phyloP scores from a whole-genome alignment of 2,797 vertebrate species.

The Mareca strepera region DNA sequence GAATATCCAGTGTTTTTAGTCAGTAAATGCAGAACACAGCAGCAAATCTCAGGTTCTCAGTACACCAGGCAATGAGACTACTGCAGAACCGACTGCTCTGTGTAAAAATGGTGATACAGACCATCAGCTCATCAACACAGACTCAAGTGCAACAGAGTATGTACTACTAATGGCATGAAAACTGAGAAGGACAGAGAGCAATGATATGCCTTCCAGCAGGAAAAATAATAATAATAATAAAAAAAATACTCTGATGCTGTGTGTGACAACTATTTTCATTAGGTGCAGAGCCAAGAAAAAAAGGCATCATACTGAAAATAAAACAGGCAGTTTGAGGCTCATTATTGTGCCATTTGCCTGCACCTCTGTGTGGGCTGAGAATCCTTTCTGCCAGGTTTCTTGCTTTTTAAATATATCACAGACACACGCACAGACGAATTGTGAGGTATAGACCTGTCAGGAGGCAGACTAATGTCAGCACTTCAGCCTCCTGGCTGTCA shows the following conservation, averaged over 20 bases:
- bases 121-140: neutral
- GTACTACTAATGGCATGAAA: neutral
- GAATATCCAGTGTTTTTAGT: neutral
- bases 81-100: neutral
- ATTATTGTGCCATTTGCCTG: neutral
- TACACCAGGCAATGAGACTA: neutral
- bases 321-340: neutral
- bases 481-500: constrained; percentile 41
- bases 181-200: neutral
- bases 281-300: neutral
- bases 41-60: neutral
- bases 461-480: constrained; percentile 22
- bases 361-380: constrained; percentile 3
- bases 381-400: constrained; percentile 14
- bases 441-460: constrained; percentile 26
- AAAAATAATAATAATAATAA: neutral
- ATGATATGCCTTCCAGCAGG: neutral
- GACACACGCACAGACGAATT: neutral
- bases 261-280: neutral
- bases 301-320: neutral
- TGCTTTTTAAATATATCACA: constrained; percentile 11
- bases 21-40: neutral
- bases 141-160: neutral
- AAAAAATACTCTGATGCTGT: neutral
- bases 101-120: neutral